Evolutionary conservation across 1,140 invertebrate genomes (phyloP), one percentile per base, ranked within the genome.

Genomic region (Phymastichus coffea): DNA sequence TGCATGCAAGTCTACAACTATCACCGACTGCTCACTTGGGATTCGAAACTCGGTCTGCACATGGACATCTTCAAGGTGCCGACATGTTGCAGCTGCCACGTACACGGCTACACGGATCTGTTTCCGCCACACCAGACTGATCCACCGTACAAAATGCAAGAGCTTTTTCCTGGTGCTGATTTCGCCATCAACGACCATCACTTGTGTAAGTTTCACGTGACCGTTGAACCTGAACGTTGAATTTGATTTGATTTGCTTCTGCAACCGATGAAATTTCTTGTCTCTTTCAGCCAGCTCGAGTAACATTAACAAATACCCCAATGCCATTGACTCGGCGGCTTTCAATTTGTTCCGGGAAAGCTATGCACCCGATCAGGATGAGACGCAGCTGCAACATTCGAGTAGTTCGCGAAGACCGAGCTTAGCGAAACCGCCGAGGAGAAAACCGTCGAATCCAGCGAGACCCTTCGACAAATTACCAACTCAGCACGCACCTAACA

Each of bases 11-110:
- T 94, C 1, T 91, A 91, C 72, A 93, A 92, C 70, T 93, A 93
- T 66, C 92, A 94, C 71, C 81, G 92, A n/a, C 79, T 94, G 4
- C 67, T 94, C 1, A 91, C 90, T 1, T 94, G 91, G 89, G 90
- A 93, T 68, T 86, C 88, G 40, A 85, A 87, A 28, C 82, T 87
- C 23, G 91, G 91, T 7, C 80, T 94, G 1, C 91, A 93, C 64
- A 91, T 93, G 83, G 92, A 94, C 70, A 90, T 92, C 37, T 93
- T 92, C 68, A 92, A 92, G 82, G 86, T 93, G 1, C 92, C 92
- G 17, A 90, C 88, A 0, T 91, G 89, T 63, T 94, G 92, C 68
- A 90, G 89, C 1, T 94, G 92, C 70, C 89, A 92, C 66, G 86
- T 93, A 2, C 86, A 89, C 68, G 89, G 88, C 10, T 90, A 88